Evolutionary conservation across 2,797 vertebrate species (phyloP).

Genomic region (Xyrichtys novacula): DNA sequence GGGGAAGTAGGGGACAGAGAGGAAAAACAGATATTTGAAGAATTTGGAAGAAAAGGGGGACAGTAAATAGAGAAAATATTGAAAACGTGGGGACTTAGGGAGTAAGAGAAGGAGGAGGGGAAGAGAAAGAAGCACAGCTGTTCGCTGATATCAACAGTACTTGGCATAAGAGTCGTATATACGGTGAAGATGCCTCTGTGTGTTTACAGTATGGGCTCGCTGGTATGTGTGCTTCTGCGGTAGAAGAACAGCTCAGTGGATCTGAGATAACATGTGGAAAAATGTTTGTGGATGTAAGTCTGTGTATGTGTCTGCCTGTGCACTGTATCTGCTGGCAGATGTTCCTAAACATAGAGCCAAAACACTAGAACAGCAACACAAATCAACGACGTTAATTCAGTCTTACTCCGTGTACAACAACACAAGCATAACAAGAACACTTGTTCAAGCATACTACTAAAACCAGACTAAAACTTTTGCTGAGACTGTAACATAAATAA

Average conservation of each 20-base stretch:
- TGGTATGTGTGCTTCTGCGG: conserved; percentile 29
- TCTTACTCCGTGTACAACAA: conserved; percentile 14
- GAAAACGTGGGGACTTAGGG: conserved; percentile 30
- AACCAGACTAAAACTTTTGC: not conserved
- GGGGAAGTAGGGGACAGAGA: conserved; percentile 17
- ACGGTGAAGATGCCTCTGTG: conserved; percentile 44
- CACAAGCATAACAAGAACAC: not conserved
- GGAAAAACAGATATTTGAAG: conserved; percentile 58
- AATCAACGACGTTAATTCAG: not conserved
- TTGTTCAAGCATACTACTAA: conserved; percentile 1
- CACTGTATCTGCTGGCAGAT: conserved; percentile 46
- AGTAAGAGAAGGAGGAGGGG: conserved; percentile 32
- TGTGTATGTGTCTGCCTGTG: conserved; percentile 52
- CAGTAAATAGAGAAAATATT: conserved; percentile 32
- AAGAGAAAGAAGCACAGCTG: conserved; percentile 63
- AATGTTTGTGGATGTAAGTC: conserved; percentile 54
- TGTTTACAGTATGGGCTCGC: conserved; percentile 42
- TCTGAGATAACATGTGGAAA: conserved; percentile 38
- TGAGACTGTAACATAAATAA: not conserved
- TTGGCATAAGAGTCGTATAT: conserved; percentile 38
- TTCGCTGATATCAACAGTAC: conserved; percentile 51
- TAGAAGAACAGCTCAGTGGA: conserved; percentile 53
- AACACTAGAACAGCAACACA: conserved; percentile 24
- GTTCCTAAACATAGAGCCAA: conserved; percentile 20
- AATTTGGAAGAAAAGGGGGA: conserved; percentile 38